Evolutionary conservation across 2,113 vertebrate species (phyloP).

Genomic region (Lepus americanus): DNA sequence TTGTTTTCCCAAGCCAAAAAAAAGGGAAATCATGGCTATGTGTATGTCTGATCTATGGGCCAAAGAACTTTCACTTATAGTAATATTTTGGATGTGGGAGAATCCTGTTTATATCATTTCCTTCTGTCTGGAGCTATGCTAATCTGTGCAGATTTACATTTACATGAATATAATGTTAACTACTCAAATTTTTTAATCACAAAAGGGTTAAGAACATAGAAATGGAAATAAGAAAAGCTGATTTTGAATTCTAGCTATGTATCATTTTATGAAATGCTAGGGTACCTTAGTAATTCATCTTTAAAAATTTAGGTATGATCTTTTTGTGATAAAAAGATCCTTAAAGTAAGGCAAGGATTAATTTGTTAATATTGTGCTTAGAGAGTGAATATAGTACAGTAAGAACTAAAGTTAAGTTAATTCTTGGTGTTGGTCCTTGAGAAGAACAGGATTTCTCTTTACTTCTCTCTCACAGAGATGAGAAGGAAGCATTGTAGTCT

Average conservation of each 20-base stretch:
- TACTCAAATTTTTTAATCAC: background rate
- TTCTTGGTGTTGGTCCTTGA: background rate
- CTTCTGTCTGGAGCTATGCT: background rate
- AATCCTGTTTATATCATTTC: background rate
- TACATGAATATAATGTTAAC: background rate
- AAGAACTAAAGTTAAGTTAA: background rate
- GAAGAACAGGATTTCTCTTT: background rate
- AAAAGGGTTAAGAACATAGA: background rate
- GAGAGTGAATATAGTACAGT: background rate
- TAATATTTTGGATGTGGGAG: background rate
- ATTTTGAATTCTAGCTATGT: background rate
- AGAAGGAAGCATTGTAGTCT: background rate
- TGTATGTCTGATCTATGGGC: background rate
- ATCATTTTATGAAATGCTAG: background rate
- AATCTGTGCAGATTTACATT: background rate
- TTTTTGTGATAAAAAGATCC: background rate
- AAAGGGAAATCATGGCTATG: background rate
- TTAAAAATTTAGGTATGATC: constrained; percentile 44
- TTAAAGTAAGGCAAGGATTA: background rate
- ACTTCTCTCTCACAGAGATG: background rate
- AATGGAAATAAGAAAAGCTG: background rate
- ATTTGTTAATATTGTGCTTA: background rate
- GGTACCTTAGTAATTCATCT: background rate
- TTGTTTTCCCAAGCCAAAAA: background rate
- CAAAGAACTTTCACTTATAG: background rate